Conservation (phyloP, 1,140 invertebrate species). For the Sminthurinus signatus region DNA sequence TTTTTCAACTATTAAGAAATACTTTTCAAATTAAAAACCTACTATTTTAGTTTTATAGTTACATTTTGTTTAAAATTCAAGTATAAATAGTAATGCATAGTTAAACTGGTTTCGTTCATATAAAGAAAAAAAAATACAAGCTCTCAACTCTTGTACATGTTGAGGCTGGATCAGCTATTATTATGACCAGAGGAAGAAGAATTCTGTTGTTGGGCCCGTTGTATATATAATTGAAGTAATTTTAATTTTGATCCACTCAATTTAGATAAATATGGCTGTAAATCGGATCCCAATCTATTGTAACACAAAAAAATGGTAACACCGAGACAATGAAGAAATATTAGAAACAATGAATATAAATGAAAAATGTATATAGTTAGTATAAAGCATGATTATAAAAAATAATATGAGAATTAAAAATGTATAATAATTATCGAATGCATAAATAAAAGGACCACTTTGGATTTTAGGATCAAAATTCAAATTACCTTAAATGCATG, state of each 20-base stretch:
- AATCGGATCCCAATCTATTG: constrained; percentile 26
- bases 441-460: neutral
- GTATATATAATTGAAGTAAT: constrained; percentile 40
- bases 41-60: too few species aligned
- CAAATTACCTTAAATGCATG: constrained; percentile 33
- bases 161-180: neutral
- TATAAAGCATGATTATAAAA: neutral
- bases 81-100: too few species aligned
- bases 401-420: neutral
- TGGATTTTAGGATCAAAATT: neutral
- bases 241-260: constrained; percentile 41
- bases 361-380: neutral
- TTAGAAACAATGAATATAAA: neutral
- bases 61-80: too few species aligned
- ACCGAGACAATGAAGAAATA: neutral
- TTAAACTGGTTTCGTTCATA: too few species aligned
- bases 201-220: constrained; percentile 28
- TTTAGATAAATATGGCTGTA: constrained; percentile 36
- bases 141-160: too few species aligned
- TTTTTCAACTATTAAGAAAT: too few species aligned
- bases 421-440: neutral
- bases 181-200: neutral
- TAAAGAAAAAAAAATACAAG: too few species aligned
- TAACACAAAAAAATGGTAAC: constrained; percentile 1
- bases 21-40: too few species aligned